These are phyloP conservation scores for Rhizomys pruinosus DNA, from an alignment of 2,113 vertebrate genomes.

Conservation along the genomic window DNA sequence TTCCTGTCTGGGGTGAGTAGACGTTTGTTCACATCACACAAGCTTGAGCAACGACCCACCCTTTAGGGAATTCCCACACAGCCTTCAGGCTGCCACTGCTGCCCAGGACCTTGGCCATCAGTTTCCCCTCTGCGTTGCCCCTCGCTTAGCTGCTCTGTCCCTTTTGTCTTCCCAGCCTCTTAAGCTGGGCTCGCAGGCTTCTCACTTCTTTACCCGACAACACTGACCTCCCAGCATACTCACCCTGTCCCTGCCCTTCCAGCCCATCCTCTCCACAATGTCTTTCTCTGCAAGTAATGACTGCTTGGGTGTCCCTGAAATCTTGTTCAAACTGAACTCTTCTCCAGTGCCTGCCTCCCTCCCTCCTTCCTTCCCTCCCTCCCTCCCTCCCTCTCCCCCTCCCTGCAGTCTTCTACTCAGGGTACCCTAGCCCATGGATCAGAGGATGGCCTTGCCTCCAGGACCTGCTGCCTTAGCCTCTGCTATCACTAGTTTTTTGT, in stretches of 20 bases:
- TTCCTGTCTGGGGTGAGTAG: not conserved
- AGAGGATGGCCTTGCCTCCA: not conserved
- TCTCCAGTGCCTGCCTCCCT: not conserved
- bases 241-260: fast-evolving
- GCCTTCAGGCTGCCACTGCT: not conserved
- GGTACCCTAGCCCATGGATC: not conserved
- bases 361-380: not conserved
- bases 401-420: no score
- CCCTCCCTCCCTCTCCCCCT: not conserved
- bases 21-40: not conserved
- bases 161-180: not conserved
- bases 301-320: not conserved
- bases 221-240: not conserved
- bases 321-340: not conserved
- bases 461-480: not conserved
- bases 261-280: not conserved
- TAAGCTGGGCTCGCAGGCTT: not conserved
- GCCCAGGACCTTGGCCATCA: not conserved
- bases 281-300: not conserved
- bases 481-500: no score
- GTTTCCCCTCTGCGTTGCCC: no score
- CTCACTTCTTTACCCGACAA: not conserved
- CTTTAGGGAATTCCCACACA: not conserved
- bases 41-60: not conserved
- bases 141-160: no score